A percentile compares a stretch with the other conserved stretches of the same genome.
Conservation (phyloP, 2,113 vertebrate species). For the Heptranchias perlo region DNA sequence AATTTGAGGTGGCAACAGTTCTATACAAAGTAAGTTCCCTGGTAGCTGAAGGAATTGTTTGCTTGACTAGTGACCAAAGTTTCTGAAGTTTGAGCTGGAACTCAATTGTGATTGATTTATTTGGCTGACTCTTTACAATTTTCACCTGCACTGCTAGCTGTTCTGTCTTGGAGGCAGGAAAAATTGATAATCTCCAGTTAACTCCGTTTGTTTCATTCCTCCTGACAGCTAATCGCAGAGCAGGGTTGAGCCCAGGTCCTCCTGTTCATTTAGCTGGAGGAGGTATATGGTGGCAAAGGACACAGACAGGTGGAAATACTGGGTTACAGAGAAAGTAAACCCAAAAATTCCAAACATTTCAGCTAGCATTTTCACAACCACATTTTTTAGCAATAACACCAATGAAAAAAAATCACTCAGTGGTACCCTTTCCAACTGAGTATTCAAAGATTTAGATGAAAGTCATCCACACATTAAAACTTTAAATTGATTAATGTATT, state of each 20-base stretch:
- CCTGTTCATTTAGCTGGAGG: background rate
- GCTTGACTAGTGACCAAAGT: background rate
- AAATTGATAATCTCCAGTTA: background rate
- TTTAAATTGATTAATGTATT: background rate
- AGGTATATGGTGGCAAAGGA: background rate
- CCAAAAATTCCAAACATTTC: background rate
- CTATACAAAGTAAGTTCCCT: background rate
- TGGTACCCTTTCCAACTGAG: background rate
- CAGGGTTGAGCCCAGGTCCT: background rate
- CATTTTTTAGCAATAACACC: background rate
- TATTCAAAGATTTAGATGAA: background rate
- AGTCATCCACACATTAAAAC: background rate
- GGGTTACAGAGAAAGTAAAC: background rate
- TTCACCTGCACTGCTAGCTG: background rate
- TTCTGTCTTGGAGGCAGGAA: background rate
- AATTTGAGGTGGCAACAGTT: background rate
- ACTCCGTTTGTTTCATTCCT: background rate
- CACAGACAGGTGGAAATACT: background rate
- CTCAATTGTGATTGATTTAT: background rate
- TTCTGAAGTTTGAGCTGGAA: background rate
- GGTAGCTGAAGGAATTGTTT: background rate
- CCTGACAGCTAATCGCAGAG: background rate
- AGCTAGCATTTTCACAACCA: background rate
- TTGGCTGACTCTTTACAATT: background rate
- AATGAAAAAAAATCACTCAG: background rate